These are phyloP conservation scores for Andrena bicolor DNA, from an alignment of 2,888 invertebrate species.

Conservation along the genomic window DNA sequence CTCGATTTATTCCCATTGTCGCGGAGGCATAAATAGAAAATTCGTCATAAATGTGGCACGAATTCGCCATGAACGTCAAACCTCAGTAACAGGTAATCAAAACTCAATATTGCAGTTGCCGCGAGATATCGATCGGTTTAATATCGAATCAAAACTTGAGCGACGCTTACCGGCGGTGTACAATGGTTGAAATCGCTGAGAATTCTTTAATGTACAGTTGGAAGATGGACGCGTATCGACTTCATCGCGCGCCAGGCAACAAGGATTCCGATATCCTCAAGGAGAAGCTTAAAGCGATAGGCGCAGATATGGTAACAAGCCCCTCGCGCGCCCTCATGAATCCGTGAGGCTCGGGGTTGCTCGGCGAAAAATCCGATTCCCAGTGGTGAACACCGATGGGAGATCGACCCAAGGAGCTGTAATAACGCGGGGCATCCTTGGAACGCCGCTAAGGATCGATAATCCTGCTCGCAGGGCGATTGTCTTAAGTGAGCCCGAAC, in stretches of 20 bases:
- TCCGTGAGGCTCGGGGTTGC: neutral
- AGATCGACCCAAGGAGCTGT: neutral
- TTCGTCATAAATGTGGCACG: no score
- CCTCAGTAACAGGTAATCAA: no score
- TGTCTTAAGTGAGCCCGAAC: constrained; percentile 25
- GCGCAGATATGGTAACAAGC: constrained; percentile 6
- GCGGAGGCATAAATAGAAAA: no score
- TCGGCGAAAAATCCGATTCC: constrained; percentile 36
- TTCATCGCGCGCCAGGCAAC: constrained; percentile 13
- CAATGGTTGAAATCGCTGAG: no score
- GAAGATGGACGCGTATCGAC: constrained; percentile 10
- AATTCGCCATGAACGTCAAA: no score
- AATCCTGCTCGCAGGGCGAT: constrained; percentile 31
- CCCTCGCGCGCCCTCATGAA: neutral
- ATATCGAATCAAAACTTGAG: no score
- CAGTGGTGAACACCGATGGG: neutral
- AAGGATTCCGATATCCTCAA: constrained; percentile 7
- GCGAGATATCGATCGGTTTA: no score
- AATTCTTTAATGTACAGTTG: no score
- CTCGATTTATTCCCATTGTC: no score
- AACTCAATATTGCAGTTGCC: no score
- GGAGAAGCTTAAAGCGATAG: constrained; percentile 32
- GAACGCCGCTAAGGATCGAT: constrained; percentile 53
- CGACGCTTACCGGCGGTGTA: no score
- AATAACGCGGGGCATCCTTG: constrained; percentile 37